These are phyloP conservation scores for Sander vitreus DNA, from an alignment of 2,113 vertebrate genomes.

Conservation along the genomic window DNA sequence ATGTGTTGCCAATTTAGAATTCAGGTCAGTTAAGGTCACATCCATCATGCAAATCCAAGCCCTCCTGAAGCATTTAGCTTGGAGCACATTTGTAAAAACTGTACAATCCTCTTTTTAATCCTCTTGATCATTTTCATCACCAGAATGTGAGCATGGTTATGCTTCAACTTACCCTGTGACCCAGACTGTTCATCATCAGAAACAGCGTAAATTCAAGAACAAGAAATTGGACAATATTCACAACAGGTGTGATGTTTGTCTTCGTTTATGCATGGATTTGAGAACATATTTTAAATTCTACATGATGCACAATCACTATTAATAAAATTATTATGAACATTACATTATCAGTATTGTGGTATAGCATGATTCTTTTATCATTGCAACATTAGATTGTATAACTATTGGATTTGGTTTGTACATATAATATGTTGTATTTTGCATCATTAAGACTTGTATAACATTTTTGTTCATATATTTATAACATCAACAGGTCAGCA, in stretches of 20 bases:
- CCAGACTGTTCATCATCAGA: conserved; percentile 86
- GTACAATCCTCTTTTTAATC: conserved; percentile 13
- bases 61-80: not conserved
- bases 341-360: not conserved
- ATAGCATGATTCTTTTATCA: not conserved
- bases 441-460: not conserved
- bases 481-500: conserved; percentile 87
- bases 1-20: conserved; percentile 2
- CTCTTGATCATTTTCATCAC: conserved; percentile 35
- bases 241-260: conserved; percentile 59
- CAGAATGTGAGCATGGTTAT: conserved; percentile 96
- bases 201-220: conserved; percentile 90
- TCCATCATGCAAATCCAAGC: not conserved
- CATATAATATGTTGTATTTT: not conserved
- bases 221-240: conserved; percentile 86
- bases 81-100: conserved; percentile 8
- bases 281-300: not conserved
- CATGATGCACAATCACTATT: not conserved
- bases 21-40: conserved; percentile 19
- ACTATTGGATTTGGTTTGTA: not conserved
- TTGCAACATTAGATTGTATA: not conserved
- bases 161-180: conserved; percentile 90
- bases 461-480: conserved; percentile 38
- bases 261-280: not conserved
- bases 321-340: not conserved